These are phyloP conservation scores for Candidula unifasciata DNA, from an alignment of 2,888 invertebrate genomes.

Conservation along the genomic window DNA sequence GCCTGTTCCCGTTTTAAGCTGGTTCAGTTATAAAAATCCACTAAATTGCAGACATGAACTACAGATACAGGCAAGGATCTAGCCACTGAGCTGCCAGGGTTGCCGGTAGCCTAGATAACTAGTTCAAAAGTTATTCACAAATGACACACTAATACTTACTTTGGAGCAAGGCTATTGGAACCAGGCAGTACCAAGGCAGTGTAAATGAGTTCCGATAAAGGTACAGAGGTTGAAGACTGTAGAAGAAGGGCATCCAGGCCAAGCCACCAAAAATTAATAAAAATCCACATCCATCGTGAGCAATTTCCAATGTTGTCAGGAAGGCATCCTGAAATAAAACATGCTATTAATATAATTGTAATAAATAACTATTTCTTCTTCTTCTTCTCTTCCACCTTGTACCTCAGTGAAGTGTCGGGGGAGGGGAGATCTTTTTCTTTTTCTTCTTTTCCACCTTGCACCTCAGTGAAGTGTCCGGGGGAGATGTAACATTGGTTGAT, in stretches of 20 bases:
- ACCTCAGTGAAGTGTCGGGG: too few species aligned
- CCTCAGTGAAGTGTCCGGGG: too few species aligned
- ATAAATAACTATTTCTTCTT: neutral
- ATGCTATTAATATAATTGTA: neutral
- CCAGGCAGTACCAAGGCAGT: slow-evolving; percentile 70
- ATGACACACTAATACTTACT: slow-evolving; percentile 65
- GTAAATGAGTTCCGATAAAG: slow-evolving; percentile 81
- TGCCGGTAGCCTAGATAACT: too few species aligned
- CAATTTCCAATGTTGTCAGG: slow-evolving; percentile 84
- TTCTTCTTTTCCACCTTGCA: neutral
- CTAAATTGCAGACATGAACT: too few species aligned
- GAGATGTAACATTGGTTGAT: too few species aligned
- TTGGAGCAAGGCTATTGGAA: slow-evolving; percentile 69
- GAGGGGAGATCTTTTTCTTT: neutral
- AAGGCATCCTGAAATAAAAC: slow-evolving; percentile 79
- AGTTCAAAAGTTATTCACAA: too few species aligned
- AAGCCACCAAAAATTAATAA: slow-evolving; percentile 84
- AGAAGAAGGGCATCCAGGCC: slow-evolving; percentile 85
- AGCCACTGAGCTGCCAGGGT: too few species aligned
- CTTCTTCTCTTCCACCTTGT: too few species aligned
- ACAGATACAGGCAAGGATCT: too few species aligned
- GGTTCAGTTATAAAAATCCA: too few species aligned
- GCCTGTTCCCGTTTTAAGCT: too few species aligned
- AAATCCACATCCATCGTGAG: slow-evolving; percentile 89
- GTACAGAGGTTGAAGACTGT: slow-evolving; percentile 85